Evolutionary conservation across 2,797 vertebrate genomes (phyloP), one percentile per base, ranked within the genome.

Genomic region (Coregonus ussuriensis): DNA sequence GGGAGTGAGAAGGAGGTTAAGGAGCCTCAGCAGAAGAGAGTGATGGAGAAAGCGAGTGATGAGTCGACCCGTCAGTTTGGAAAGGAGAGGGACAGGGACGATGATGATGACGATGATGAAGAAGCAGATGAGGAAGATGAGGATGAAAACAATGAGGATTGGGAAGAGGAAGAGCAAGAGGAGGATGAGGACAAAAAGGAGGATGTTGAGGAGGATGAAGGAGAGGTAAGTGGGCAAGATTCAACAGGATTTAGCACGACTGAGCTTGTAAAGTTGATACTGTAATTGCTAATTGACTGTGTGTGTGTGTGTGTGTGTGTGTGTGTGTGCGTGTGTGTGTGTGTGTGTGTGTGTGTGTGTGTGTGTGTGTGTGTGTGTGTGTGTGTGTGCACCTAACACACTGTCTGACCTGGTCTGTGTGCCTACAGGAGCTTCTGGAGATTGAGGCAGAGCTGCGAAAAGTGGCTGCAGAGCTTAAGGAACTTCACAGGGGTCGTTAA

Each of bases 11-110:
- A 4, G 0, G 75, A 76, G 80, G 63, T 86, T 78, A 92, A 92
- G 81, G 90, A 91, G 76, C 88, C 90, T 0, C 89, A 84, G 79
- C 86, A 92, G 86, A 96, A 96, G 88, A 92, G 91, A 25, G 91
- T 95, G 93, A 94, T 95, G 83, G 96, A 96, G 89, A 95, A 96
- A 31, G 94, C 94, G 14, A 95, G 95, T 0, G 93, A 96, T 0
- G 93, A 97, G 79, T 94, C 95, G 79, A 96, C 93, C 0, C 83
- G 89, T 47, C 96, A 95, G 93, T 96, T 96, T 67, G 93, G 92
- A 85, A 88, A 88, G 84, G 94, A 93, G 89, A 89, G 16, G 82
- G 84, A 84, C 80, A 89, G 88, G 85, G 80, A 82, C 0, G 85
- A 88, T 4, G 89, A 89, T 0, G 89, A 85, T 0, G 88, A 80